Conservation (phyloP, 2,797 vertebrate species). For the Spheniscus humboldti region DNA sequence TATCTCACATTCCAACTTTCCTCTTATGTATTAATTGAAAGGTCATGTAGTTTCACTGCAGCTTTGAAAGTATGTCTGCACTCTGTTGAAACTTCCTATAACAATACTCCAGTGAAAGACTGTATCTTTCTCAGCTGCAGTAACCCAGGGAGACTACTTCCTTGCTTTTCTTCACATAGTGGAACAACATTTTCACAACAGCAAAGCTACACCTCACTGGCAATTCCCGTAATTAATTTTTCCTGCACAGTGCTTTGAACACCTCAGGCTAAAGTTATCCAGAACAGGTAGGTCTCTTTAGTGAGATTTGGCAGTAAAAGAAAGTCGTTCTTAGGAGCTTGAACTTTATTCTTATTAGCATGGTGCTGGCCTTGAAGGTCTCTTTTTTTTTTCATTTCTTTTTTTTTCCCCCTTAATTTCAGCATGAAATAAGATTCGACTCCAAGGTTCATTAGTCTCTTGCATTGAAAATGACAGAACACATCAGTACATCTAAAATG, state of each 20-base stretch:
- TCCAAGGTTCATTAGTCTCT: neutral
- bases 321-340: neutral
- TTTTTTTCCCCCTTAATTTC: neutral
- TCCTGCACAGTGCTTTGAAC: neutral
- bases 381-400: neutral
- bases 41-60: neutral
- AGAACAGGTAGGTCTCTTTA: neutral
- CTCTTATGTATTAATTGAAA: conserved; percentile 17
- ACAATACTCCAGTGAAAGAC: neutral
- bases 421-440: neutral
- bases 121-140: neutral
- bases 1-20: conserved; percentile 14
- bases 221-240: neutral
- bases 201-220: neutral
- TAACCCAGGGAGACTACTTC: neutral
- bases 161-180: neutral
- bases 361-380: neutral
- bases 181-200: neutral
- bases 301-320: neutral
- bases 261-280: neutral
- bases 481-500: neutral
- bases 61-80: neutral
- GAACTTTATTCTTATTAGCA: neutral
- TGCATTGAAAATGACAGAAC: neutral
- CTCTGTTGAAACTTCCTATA: neutral